Percentiles rank a stretch among this genome's conserved stretches.
These are phyloP conservation scores for Lissonota sp. DNA, from an alignment of 2,888 invertebrate genomes.

Conservation along the genomic window DNA sequence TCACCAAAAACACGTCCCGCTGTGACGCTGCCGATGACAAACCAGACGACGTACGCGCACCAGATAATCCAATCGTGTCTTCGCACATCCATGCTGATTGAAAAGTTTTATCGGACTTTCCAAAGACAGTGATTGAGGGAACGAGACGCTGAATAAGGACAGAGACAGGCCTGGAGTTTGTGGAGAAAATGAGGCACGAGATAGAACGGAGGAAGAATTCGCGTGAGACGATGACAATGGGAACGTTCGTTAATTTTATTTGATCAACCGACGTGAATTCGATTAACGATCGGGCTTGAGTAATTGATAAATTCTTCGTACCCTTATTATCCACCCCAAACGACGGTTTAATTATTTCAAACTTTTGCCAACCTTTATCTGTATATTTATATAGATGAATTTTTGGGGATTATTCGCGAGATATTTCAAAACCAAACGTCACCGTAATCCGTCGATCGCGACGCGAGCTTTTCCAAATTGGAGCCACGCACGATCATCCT, in stretches of 20 bases:
- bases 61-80: slow-evolving; percentile 77
- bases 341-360: not conserved
- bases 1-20: slow-evolving; percentile 79
- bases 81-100: slow-evolving; percentile 78
- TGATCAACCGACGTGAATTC: slow-evolving; percentile 38
- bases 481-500: slow-evolving; percentile 58
- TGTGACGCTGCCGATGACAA: slow-evolving; percentile 75
- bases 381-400: slow-evolving; percentile 13
- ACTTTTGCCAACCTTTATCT: not conserved
- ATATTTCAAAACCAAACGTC: slow-evolving; percentile 57
- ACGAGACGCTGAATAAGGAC: slow-evolving; percentile 6
- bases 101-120: slow-evolving; percentile 67
- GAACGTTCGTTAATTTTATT: slow-evolving; percentile 42
- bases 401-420: slow-evolving; percentile 8
- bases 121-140: slow-evolving; percentile 41
- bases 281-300: slow-evolving; percentile 6
- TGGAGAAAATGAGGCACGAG: not conserved
- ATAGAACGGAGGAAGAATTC: not conserved
- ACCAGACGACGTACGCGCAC: slow-evolving; percentile 78
- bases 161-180: not conserved
- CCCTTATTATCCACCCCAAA: slow-evolving; percentile 29
- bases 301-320: slow-evolving; percentile 19
- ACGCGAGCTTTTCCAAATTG: slow-evolving; percentile 57
- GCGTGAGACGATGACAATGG: slow-evolving; percentile 19
- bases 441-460: slow-evolving; percentile 58